phyloP scores from a whole-genome alignment of 2,797 vertebrate genomes.

The Lerista edwardsae region DNA sequence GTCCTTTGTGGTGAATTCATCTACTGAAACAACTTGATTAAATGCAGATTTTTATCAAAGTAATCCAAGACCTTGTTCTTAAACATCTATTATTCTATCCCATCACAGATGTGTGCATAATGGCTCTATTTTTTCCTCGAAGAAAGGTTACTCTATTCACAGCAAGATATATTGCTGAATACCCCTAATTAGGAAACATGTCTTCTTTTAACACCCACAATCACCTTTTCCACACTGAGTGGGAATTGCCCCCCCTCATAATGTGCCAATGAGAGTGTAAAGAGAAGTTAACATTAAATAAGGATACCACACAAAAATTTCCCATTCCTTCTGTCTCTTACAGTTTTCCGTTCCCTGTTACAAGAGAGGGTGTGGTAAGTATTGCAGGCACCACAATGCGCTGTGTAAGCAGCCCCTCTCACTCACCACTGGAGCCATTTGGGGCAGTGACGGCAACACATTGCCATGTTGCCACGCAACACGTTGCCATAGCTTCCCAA shows the following conservation, averaged over 20 bases:
- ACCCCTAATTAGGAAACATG: constrained; percentile 44
- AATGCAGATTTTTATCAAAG: constrained; percentile 57
- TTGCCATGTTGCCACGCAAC: too few relatives aligned
- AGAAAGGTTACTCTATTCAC: constrained; percentile 53
- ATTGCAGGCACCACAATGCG: too few relatives aligned
- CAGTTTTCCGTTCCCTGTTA: neutral
- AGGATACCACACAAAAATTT: neutral
- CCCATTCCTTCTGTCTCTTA: neutral
- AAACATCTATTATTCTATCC: constrained; percentile 57
- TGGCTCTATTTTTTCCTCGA: constrained; percentile 38
- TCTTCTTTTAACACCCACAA: constrained; percentile 47
- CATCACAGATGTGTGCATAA: constrained; percentile 29
- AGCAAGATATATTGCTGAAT: constrained; percentile 46
- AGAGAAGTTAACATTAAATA: constrained; percentile 50
- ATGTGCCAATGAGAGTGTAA: neutral
- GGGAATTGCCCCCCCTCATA: constrained; percentile 41
- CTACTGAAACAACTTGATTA: constrained; percentile 52
- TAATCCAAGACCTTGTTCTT: constrained; percentile 54
- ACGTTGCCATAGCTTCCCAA: too few relatives aligned
- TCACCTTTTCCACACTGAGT: constrained; percentile 3
- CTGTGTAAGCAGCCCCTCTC: too few relatives aligned
- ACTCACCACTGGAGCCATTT: too few relatives aligned
- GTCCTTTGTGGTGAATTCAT: constrained; percentile 55
- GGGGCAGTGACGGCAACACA: too few relatives aligned
- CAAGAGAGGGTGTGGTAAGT: too few relatives aligned